Evolutionary conservation across 2,113 vertebrate species (phyloP), one percentile per base, ranked within the genome.

Genomic region (Oxyruncus cristatus): DNA sequence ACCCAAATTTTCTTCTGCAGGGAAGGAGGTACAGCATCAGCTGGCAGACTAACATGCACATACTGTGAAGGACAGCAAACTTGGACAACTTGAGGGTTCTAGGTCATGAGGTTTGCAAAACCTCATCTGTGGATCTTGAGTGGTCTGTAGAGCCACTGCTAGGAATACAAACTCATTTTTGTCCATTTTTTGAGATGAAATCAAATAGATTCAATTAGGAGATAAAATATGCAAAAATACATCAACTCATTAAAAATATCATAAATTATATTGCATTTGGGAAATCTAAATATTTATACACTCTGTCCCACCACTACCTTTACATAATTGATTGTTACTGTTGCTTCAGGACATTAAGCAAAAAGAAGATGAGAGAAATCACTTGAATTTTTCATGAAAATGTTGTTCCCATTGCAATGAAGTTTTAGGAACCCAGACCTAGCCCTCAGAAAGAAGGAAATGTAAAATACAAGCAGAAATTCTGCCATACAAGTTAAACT

Each of bases 61-160:
- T 68, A 58, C 62, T 70, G 74, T 85, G 88, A 88, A 58, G 63
- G 58, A 49, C n/a, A 78, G 76, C 68, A 94, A 83, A 71, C 52
- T 4, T 49, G 67, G 72, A 22, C 68, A 74, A 6, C 35, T 21
- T 66, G 44, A 55, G 77, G 42, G 23, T 47, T 71, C 61, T 79
- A 82, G 58, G 15, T 44, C 28, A 63, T 18, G 39, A 91, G 39
- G 33, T 37, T 50, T 95, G 30, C n/a, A 71, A 84, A 92, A n/a
- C 17, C 52, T 89, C 56, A 78, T 67, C 41, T 81, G 73, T 78
- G 70, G 14, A 63, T 84, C 65, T 32, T 71, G 37, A 78, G 41
- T 86, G 70, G 56, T 75, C 65, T 92, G 92, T 22, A 92, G 76
- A 93, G 88, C 68, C 73, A 84, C 68, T 78, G 68, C 85, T 79